Evolutionary conservation across 2,888 invertebrate genomes (phyloP).

Genomic region (Lasioglossum lativentre): DNA sequence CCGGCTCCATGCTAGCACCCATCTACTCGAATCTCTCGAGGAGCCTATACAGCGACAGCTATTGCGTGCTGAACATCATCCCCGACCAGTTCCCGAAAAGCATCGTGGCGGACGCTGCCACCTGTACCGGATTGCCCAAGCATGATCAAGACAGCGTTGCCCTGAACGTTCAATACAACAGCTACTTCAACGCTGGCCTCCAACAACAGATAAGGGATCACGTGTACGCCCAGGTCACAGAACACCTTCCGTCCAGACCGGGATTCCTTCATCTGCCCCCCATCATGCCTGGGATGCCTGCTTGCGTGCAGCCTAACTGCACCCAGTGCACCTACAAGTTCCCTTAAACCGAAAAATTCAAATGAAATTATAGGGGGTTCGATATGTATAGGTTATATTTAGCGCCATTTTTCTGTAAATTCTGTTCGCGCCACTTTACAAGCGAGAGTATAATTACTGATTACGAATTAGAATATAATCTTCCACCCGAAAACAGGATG

Average conservation of each 20-base stretch:
- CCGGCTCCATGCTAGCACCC: conserved; percentile 68
- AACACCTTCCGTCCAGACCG: conserved; percentile 60
- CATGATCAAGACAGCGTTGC: conserved; percentile 74
- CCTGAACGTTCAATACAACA: conserved; percentile 76
- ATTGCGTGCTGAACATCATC: conserved; percentile 79
- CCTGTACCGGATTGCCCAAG: conserved; percentile 41
- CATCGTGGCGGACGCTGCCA: conserved; percentile 46
- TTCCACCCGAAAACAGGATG: neutral
- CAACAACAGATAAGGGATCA: conserved; percentile 79
- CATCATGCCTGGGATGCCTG: conserved; percentile 78
- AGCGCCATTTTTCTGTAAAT: neutral
- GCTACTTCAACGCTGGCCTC: conserved; percentile 74
- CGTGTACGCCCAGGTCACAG: conserved; percentile 70
- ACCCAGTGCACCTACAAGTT: conserved; percentile 81
- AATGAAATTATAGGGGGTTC: neutral
- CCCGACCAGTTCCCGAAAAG: conserved; percentile 77
- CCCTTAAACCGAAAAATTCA: conserved; percentile 39
- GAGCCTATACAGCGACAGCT: conserved; percentile 77
- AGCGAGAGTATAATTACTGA: neutral
- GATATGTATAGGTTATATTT: neutral
- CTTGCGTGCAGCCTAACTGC: conserved; percentile 82
- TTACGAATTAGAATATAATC: neutral
- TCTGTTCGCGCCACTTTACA: neutral
- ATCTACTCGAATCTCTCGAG: conserved; percentile 76
- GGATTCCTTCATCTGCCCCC: conserved; percentile 77